Evolutionary conservation across 2,888 invertebrate genomes (phyloP), one percentile per base, ranked within the genome.

Genomic region (Hydrotaea diabolus): DNA sequence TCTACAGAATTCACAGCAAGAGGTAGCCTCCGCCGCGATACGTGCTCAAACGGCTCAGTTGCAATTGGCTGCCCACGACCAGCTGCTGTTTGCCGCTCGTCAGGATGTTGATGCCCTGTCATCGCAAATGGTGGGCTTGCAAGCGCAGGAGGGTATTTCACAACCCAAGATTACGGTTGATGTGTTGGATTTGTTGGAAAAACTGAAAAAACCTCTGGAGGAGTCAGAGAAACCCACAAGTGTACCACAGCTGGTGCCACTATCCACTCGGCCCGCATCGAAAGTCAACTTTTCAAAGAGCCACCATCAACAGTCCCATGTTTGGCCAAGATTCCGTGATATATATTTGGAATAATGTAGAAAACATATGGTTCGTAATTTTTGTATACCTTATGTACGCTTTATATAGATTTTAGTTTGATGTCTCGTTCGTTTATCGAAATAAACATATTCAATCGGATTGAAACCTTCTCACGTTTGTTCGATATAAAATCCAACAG

Each of bases 51-150:
- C 91, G 0, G 92, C 92, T 0, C 93, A 92, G 77, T 84, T 93
- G 2, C 93, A 93, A 86, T 82, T 93, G 77, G 92, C 92, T 2
- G 92, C 93, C 0, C 92, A 92, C 74, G 92, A 93, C 85, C 92
- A 93, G 82, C 84, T 93, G 46, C 82, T 93, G 5, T 93, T 93
- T 77, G 92, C 92, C 0, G 92, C 93, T 3, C 89, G 93, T 0
- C 92, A 92, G 87, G 91, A 91, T 76, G 92, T 93, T 19, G 92
- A 92, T 66, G 90, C 92, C 0, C 69, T 92, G 0, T 92, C 92
- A 11, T 91, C 93, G 1, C 92, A 93, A 87, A 91, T 92, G 87
- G 92, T 92, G 0, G 91, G 91, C 0, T 78, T 92, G 53, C 91
- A 92, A 77, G 92, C 92, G 7, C 91, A 91, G 36, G 92, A 92